phyloP scores from a whole-genome alignment of 2,888 invertebrate genomes.

The Ptilodon capucinus region DNA sequence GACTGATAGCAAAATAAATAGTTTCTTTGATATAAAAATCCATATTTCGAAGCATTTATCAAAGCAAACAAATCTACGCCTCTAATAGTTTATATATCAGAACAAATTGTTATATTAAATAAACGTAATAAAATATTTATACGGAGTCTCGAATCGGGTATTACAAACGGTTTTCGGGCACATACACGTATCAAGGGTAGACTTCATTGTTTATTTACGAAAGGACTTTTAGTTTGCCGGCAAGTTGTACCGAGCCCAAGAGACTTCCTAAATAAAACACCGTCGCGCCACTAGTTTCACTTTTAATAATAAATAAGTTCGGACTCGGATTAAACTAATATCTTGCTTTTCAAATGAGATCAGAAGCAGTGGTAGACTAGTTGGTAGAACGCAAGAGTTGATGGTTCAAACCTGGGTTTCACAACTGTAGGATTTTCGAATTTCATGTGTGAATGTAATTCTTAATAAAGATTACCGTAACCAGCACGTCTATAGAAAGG shows the following conservation, averaged over 20 bases:
- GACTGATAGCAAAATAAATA: too few species aligned
- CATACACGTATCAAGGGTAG: conserved; percentile 4
- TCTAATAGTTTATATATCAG: too few species aligned
- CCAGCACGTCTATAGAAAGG: too few species aligned
- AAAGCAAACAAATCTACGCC: too few species aligned
- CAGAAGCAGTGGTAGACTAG: too few species aligned
- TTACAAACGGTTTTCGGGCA: not conserved
- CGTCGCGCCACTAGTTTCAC: conserved; percentile 10
- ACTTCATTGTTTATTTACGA: conserved; percentile 39
- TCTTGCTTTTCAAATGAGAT: not conserved
- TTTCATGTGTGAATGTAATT: too few species aligned
- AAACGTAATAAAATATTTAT: not conserved
- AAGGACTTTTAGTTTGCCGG: conserved; percentile 25
- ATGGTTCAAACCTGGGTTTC: too few species aligned
- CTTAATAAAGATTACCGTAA: too few species aligned
- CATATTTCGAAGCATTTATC: too few species aligned
- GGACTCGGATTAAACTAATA: conserved; percentile 2
- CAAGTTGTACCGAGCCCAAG: conserved; percentile 25
- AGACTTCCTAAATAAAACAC: conserved; percentile 12
- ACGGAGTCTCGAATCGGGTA: not conserved
- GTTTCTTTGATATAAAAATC: too few species aligned
- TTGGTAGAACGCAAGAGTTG: too few species aligned
- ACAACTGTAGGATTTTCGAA: too few species aligned
- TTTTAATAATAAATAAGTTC: conserved; percentile 27
- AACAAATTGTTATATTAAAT: not conserved